Evolutionary conservation across 2,888 invertebrate species (phyloP).

Genomic region (Stenodema calcarata): DNA sequence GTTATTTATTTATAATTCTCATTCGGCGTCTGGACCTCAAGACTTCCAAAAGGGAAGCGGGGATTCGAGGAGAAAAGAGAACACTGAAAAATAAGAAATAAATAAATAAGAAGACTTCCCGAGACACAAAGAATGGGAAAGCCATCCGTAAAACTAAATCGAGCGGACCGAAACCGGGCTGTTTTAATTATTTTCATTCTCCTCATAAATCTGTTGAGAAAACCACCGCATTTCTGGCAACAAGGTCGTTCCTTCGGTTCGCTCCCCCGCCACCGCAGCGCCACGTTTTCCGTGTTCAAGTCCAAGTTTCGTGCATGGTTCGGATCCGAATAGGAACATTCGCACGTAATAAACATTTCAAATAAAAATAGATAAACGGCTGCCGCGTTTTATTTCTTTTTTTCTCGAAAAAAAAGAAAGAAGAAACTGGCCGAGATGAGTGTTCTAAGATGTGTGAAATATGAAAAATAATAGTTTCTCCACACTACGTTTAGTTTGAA

Average conservation of each 20-base stretch:
- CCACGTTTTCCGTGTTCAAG: not conserved
- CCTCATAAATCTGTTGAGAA: conserved; percentile 26
- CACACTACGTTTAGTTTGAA: too few species aligned
- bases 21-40: not conserved
- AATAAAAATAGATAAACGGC: not conserved
- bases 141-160: conserved; percentile 44
- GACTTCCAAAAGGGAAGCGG: not conserved
- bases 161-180: conserved; percentile 28
- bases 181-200: conserved; percentile 37
- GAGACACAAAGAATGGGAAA: conserved; percentile 18
- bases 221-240: conserved; percentile 29
- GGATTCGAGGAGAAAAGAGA: not conserved
- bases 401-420: not conserved
- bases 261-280: not conserved
- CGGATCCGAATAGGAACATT: conserved; percentile 1
- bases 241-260: not conserved
- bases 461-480: not conserved
- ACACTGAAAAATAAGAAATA: not conserved
- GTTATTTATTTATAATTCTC: not conserved
- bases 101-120: not conserved
- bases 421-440: not conserved
- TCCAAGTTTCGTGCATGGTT: conserved; percentile 17
- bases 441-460: not conserved
- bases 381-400: not conserved
- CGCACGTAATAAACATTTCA: conserved; percentile 4